These are phyloP conservation scores for Notiomystis cincta DNA, from an alignment of 2,113 vertebrate species.

Conservation along the genomic window DNA sequence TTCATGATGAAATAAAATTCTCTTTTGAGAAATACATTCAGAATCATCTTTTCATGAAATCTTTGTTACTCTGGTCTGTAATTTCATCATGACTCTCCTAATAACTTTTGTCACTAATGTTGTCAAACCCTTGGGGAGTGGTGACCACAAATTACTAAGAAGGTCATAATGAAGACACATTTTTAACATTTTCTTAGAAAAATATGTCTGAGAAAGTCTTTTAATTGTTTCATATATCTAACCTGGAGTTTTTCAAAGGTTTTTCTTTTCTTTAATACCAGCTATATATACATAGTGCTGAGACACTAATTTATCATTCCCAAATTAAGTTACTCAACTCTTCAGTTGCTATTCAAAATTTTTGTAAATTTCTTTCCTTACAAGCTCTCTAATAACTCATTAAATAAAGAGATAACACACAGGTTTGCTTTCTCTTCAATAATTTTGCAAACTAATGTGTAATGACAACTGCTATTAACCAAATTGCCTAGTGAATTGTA, in stretches of 20 bases:
- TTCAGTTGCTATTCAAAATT: not conserved
- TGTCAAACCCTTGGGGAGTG: not conserved
- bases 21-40: not conserved
- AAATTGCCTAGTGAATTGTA: constrained; percentile 15
- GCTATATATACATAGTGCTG: not conserved
- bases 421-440: not conserved
- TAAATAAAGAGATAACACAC: not conserved
- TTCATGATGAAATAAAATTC: not conserved
- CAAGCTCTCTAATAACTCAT: not conserved
- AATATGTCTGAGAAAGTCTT: not conserved
- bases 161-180: not conserved
- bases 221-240: not conserved
- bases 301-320: not conserved
- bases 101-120: not conserved
- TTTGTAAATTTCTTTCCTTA: not conserved
- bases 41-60: not conserved
- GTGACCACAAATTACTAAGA: not conserved
- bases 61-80: not conserved
- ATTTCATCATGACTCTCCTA: not conserved
- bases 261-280: not conserved
- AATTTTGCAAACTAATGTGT: not conserved
- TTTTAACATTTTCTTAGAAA: not conserved
- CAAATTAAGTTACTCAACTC: not conserved
- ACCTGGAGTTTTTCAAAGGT: not conserved
- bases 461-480: constrained; percentile 15